Evolutionary conservation across 2,113 vertebrate species (phyloP), one percentile per base, ranked within the genome.

Genomic region (Tetraodon nigroviridis): DNA sequence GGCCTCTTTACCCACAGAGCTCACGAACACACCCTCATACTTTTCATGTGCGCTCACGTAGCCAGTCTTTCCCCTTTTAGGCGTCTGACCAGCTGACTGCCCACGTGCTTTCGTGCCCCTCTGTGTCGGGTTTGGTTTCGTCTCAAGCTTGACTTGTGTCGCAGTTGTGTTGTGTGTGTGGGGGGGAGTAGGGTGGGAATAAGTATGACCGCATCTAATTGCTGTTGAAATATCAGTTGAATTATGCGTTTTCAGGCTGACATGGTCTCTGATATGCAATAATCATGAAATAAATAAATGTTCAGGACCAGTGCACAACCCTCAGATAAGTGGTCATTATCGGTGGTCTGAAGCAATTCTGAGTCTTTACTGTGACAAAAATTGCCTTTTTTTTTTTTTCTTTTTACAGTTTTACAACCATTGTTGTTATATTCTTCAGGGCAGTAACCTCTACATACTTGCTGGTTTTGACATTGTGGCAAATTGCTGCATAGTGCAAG

Each of bases 71-170:
- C 65, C 59, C 24, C 59, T 68, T 50, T 55, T 4, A 64, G 67
- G 64, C 75, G 66, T 76, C 67, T 67, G 60, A 80, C 64, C 69
- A 78, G 76, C 61, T 80, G 76, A 74, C 61, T 59, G 19, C 37
- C 48, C 29, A 17, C 52, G 65, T 68, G 62, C 55, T 68, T 56
- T 47, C 27, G 54, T 67, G 62, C 52, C 32, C 50, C 55, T 22
- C 67, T n/a, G 65, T 65, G 53, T 21, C 55, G 40, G 56, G 8
- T 48, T 50, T 27, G 44, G 22, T n/a, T 45, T 69, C 16, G 15
- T 69, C 49, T 55, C 12, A 48, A n/a, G 44, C 27, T 41, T 41
- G 4, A 50, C 45, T 32, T 58, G 15, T 44, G 29, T 42, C 21
- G 53, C n/a, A n/a, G n/a, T n/a, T n/a, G n/a, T n/a, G n/a, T n/a